Evolutionary conservation across 1,140 invertebrate species (phyloP), one percentile per base, ranked within the genome.

Genomic region (Parapsyche elsis): DNA sequence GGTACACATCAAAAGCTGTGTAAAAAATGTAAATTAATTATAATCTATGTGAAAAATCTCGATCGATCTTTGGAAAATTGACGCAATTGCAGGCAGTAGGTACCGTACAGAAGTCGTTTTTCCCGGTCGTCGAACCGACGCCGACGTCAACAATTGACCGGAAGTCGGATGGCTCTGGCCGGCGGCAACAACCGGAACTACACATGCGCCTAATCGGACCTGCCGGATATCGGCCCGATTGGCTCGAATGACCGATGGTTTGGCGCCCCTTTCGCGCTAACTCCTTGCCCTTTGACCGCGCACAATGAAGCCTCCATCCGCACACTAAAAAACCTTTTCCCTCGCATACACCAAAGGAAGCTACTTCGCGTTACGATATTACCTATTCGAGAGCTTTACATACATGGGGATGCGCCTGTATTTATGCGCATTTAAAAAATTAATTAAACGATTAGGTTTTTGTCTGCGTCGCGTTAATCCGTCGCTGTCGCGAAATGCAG

Each of bases 61-160:
- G 30, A 38, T 38, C 30, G 30, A 38, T 38, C 30, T 38, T 38
- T 38, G 30, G 30, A 38, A 38, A 38, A 38, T 38, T 38, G 30
- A 38, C 7, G 2, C 7, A 38, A 38, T 38, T 7, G 7, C 30
- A n/a, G 30, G 1, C 30, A 38, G 30, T 71, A 19, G 45, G 30
- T 7, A 38, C 7, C 30, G 30, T 38, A 38, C 30, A 38, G 16
- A 10, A 53, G 21, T 38, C 57, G 64, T 73, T 76, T 76, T 77
- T 71, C 80, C 24, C 76, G 80, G 77, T 81, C 79, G 64, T 78
- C 71, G 82, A 81, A 38, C 76, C 76, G 71, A 49, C 24, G 44
- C 74, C 74, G 80, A 53, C 71, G 21, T 46, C 73, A 64, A 83
- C 82, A 83, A 83, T 78, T 44, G 46, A 79, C 82, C 70, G 81